phyloP scores from a whole-genome alignment of 2,888 invertebrate genomes.

The Cheilosia grossa region DNA sequence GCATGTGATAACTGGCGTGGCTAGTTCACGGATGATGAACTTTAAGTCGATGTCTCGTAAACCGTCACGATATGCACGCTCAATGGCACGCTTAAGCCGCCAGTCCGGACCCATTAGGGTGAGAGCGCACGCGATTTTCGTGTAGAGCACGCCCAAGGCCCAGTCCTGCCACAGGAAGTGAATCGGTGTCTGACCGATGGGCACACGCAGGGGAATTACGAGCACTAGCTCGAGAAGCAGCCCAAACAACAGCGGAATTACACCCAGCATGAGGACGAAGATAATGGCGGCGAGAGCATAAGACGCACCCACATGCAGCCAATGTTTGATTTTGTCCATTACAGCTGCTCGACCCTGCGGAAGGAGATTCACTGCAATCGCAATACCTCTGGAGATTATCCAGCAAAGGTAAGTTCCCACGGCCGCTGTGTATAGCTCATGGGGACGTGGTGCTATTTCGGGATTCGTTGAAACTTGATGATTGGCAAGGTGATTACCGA shows the following conservation, averaged over 20 bases:
- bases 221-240: conserved; percentile 95
- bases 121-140: conserved; percentile 97
- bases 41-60: conserved; percentile 95
- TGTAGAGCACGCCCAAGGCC: conserved; percentile 98
- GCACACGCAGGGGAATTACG: conserved; percentile 96
- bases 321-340: conserved; percentile 88
- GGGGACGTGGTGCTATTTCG: conserved; percentile 87
- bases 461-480: conserved; percentile 79
- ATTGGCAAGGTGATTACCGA: conserved; percentile 82
- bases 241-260: conserved; percentile 96
- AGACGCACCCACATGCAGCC: conserved; percentile 90
- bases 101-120: conserved; percentile 99
- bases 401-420: conserved; percentile 97
- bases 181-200: conserved; percentile 95
- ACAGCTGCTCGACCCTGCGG: conserved; percentile 94
- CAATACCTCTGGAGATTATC: conserved; percentile 92
- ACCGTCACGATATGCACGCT: conserved; percentile 96
- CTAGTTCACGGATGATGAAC: conserved; percentile 93
- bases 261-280: conserved; percentile 89
- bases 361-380: conserved; percentile 93
- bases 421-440: conserved; percentile 98
- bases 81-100: conserved; percentile 95
- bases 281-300: conserved; percentile 89
- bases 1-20: conserved; percentile 94
- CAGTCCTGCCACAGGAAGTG: conserved; percentile 97